These are phyloP conservation scores for Eucera pruinosa DNA, from an alignment of 2,888 invertebrate genomes.

Conservation along the genomic window DNA sequence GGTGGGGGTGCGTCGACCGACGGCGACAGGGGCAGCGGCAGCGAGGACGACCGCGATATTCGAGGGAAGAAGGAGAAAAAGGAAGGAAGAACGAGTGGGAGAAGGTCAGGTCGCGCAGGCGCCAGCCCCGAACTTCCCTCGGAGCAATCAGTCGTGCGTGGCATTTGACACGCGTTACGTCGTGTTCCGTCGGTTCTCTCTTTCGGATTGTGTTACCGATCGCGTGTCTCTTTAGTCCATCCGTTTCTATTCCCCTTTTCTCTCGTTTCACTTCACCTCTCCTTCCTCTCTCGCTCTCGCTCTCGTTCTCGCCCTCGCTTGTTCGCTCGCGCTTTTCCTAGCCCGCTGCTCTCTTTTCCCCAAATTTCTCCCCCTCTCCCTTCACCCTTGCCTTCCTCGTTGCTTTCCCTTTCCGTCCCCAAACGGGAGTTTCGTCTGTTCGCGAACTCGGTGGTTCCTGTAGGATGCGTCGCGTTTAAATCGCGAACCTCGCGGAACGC, in stretches of 20 bases:
- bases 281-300: not conserved
- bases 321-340: slow-evolving; percentile 11
- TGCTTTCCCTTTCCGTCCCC: no score
- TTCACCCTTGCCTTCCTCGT: no score
- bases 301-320: slow-evolving; percentile 13
- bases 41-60: not conserved
- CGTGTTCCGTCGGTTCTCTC: slow-evolving; percentile 6
- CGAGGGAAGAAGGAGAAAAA: not conserved
- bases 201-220: slow-evolving; percentile 14
- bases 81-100: slow-evolving; percentile 17
- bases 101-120: slow-evolving; percentile 57
- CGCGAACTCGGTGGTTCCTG: no score
- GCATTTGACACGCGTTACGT: slow-evolving; percentile 72
- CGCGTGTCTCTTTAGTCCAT: slow-evolving; percentile 5
- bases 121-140: slow-evolving; percentile 62
- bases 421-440: no score
- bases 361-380: no score
- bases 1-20: slow-evolving; percentile 50
- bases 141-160: slow-evolving; percentile 76
- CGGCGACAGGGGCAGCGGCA: slow-evolving; percentile 6
- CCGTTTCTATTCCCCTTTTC: slow-evolving; percentile 17
- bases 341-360: no score
- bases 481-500: no score
- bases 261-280: not conserved
- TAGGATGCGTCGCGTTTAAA: no score